Evolutionary conservation across 1,140 invertebrate species (phyloP), one percentile per base, ranked within the genome.

Genomic region (Odontomachus brunneus): DNA sequence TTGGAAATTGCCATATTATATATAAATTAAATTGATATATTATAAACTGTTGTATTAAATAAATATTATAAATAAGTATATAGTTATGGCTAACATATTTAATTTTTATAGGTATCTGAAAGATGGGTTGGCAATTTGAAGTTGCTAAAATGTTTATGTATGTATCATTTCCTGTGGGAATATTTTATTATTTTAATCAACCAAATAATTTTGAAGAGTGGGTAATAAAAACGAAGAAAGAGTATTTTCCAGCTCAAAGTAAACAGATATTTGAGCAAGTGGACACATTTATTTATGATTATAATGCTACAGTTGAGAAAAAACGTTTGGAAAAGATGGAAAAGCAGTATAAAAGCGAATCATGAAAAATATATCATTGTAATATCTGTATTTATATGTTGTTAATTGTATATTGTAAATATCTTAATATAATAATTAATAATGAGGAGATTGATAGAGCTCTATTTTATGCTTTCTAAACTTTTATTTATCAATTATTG

Each of bases 181-280:
- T 97, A 14, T 99, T 98, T 89, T 97, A 98, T 92, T 95, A 96
- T 83, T 98, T 98, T 89, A 98, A 98, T 92, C 97, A 98, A 89
- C 96, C 97, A 7, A 94, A 95, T 60, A 97, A 96, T 90, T 98
- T 97, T 92, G 97, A 98, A 91, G 95, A 97, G 78, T 97, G 96
- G 96, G 96, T 98, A 7, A 96, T 95, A 38, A 95, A 96, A 82
- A 96, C 95, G 55, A 96, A 96, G 89, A 92, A 95, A 29, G 94
- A 97, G 88, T 91, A 96, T 17, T 97, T 24, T 19, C 48, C 69
- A n/a, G 0, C 14, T 9, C 19, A 14, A 0, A 17, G n/a, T 48
- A 15, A 14, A 7, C 19, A 81, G 7, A 0, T 33, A 9, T 1
- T 14, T 12, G 0, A 38, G 5, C 1, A 82, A 26, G 4, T 91